Evolutionary conservation across 2,888 invertebrate genomes (phyloP).

Genomic region (Mimachlamys varia): DNA sequence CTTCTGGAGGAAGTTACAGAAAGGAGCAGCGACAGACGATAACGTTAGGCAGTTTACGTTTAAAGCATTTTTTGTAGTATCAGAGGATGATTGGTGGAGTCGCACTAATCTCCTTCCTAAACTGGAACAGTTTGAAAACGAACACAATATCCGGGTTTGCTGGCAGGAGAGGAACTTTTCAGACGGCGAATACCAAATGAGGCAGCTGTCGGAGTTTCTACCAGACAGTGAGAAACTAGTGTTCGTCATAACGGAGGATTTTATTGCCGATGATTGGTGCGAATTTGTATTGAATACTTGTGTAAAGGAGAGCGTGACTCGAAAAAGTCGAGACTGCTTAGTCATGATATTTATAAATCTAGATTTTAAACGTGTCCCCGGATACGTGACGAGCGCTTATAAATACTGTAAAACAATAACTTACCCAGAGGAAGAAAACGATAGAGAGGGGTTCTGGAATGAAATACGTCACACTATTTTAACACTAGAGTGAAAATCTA

Average conservation of each 20-base stretch:
- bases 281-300: neutral
- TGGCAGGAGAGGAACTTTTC: neutral
- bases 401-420: neutral
- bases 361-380: neutral
- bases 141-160: neutral
- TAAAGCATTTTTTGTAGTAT: neutral
- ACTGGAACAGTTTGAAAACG: neutral
- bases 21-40: neutral
- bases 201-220: neutral
- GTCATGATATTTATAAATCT: slow-evolving; percentile 13
- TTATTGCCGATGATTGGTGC: neutral
- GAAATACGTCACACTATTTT: neutral
- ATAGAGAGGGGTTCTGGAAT: neutral
- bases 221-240: neutral
- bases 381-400: neutral
- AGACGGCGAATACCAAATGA: neutral
- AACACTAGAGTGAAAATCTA: neutral
- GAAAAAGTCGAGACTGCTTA: neutral
- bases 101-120: neutral
- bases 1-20: neutral
- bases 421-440: slow-evolving; percentile 10
- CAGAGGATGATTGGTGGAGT: neutral
- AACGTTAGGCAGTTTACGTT: neutral
- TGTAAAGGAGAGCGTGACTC: neutral
- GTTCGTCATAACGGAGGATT: neutral